Conservation (phyloP, 2,113 vertebrate genomes). For the Oncorhynchus nerka region DNA sequence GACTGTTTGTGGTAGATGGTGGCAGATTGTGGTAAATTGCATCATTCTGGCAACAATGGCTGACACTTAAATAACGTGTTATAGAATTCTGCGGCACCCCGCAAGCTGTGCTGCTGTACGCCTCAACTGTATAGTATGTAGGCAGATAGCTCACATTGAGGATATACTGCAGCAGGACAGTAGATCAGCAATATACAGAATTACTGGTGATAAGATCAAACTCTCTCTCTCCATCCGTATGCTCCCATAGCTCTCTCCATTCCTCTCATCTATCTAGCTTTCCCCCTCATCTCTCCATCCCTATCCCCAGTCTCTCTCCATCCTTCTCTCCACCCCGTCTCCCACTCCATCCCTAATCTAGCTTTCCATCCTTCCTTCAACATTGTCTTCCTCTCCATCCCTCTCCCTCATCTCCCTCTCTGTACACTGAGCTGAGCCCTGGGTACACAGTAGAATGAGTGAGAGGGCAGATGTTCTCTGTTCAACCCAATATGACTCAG, state of each 20-base stretch:
- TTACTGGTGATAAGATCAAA: neutral
- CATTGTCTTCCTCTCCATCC: neutral
- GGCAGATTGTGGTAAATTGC: no score
- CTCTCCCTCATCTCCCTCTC: conserved; percentile 4
- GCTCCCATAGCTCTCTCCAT: neutral
- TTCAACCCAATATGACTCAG: conserved; percentile 58
- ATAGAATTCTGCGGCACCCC: no score
- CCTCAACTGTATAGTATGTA: neutral
- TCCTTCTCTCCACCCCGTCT: neutral
- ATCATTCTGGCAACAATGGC: no score
- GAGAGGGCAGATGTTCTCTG: conserved; percentile 63
- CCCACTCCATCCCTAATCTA: neutral
- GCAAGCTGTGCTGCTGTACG: no score
- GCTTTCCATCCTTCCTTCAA: neutral
- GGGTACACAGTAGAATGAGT: conserved; percentile 18
- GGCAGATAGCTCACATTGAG: neutral
- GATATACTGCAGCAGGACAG: neutral
- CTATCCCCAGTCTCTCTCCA: no score
- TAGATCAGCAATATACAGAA: conserved; percentile 6
- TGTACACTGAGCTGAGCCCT: conserved; percentile 24
- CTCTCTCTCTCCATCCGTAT: neutral
- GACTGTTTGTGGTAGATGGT: no score
- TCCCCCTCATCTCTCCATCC: neutral
- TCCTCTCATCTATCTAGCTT: neutral
- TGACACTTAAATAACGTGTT: no score